Base-by-base conservation (phyloP, 2,113 vertebrate species). In the Apeltes quadracus region DNA sequence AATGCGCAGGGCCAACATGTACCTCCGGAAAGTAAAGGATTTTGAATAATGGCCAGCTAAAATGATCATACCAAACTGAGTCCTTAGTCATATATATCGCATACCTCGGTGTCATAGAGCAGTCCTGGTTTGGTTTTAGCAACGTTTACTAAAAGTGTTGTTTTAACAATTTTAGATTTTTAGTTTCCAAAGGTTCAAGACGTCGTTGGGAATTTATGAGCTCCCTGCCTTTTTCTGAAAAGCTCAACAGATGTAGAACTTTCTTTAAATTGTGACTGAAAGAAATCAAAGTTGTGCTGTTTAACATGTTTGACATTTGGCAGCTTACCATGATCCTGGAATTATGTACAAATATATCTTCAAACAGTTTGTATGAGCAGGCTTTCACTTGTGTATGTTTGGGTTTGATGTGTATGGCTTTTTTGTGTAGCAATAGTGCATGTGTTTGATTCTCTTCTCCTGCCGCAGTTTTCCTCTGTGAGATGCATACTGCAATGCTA, bases 271-370 rank as follows among this genome's bases (percentile, higher is more conserved):
- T 6, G 4, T 25, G 22, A 25, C 50, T 51, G 50, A 51, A 39
- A 39, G 13, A 41, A 41, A 41, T 1, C 11, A 41, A 41, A n/a
- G 5, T 46, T 15, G 54, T 13, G 25, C 22, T 39, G 55, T 41
- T 61, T 43, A n/a, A 10, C 32, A 51, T 8, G 53, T 14, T 23
- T 50, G 32, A 55, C 25, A 53, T 57, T 57, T 66, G 55, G 41
- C 73, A 66, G 59, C 46, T 48, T 38, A 55, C 11, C 34, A 2
- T 23, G 39, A 62, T 15, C 55, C 62, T 58, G 57, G 41, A 58
- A 46, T 34, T 36, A 29, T 48, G 57, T 50, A 0, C n/a, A 11
- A 10, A 51, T 56, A 54, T 20, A 51, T 23, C 46, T 34, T 56
- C 27, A 63, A 57, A 27, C 38, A 72, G 5, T 29, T 22, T 41